Evolutionary conservation across 2,797 vertebrate genomes (phyloP).

Genomic region (Salmo trutta): DNA sequence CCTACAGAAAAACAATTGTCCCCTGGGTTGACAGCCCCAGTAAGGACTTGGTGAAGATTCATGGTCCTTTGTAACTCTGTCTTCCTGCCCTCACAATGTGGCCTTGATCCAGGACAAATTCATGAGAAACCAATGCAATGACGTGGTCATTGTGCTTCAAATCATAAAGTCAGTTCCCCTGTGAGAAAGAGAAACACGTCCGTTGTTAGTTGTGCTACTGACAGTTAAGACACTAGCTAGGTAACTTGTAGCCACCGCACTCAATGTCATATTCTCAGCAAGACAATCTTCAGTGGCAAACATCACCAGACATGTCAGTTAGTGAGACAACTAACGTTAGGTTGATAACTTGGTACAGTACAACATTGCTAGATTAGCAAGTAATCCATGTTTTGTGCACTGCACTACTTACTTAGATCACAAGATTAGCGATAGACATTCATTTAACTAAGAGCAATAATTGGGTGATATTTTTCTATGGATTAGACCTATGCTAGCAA

Average conservation of each 20-base stretch:
- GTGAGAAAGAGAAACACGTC: not conserved
- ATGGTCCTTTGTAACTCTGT: slow-evolving; percentile 66
- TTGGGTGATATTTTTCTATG: too few relatives aligned
- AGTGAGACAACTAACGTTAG: too few relatives aligned
- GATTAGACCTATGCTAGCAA: too few relatives aligned
- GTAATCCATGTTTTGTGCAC: too few relatives aligned
- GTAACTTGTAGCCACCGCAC: not conserved
- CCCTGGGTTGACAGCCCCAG: slow-evolving; percentile 95
- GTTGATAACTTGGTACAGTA: too few relatives aligned
- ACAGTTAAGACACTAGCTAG: not conserved
- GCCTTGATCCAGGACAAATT: slow-evolving; percentile 47
- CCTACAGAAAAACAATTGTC: slow-evolving; percentile 96
- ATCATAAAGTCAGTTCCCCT: slow-evolving; percentile 31
- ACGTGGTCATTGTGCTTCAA: slow-evolving; percentile 42
- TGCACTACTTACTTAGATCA: too few relatives aligned
- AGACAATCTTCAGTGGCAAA: not conserved
- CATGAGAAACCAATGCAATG: slow-evolving; percentile 56
- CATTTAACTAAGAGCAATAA: too few relatives aligned
- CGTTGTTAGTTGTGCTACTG: not conserved
- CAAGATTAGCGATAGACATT: too few relatives aligned
- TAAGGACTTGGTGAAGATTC: slow-evolving; percentile 98
- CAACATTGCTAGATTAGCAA: too few relatives aligned
- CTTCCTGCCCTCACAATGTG: slow-evolving; percentile 48
- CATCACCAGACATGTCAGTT: not conserved
- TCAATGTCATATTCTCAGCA: not conserved